Evolutionary conservation across 2,888 invertebrate genomes (phyloP).

Genomic region (Daptonema setosum): DNA sequence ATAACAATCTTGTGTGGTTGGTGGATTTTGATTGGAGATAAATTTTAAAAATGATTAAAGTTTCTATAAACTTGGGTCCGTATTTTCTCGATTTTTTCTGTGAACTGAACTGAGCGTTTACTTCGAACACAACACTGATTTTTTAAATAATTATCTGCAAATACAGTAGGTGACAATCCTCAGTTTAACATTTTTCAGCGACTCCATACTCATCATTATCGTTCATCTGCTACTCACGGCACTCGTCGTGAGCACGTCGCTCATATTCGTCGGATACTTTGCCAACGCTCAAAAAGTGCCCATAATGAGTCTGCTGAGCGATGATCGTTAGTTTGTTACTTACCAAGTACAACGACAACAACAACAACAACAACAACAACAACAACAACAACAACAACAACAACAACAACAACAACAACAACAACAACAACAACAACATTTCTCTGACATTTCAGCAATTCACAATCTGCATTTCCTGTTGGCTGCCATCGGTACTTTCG

Average conservation of each 20-base stretch:
- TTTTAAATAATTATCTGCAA: not conserved
- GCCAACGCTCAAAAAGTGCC: too few species aligned
- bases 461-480: not conserved
- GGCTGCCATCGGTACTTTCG: conserved; percentile 6
- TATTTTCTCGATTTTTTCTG: not conserved
- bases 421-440: too few species aligned
- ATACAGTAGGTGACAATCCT: too few species aligned
- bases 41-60: not conserved
- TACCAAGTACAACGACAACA: too few species aligned
- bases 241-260: conserved; percentile 14
- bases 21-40: not conserved
- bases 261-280: conserved; percentile 19
- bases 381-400: too few species aligned
- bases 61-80: too few species aligned
- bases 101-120: not conserved
- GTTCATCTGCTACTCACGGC: conserved; percentile 14
- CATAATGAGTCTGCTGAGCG: too few species aligned
- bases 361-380: too few species aligned
- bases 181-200: conserved; percentile 15
- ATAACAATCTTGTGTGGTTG: conserved; percentile 23
- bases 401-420: too few species aligned
- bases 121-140: too few species aligned
- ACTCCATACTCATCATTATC: conserved; percentile 17
- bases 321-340: too few species aligned
- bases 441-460: conserved; percentile 4